Evolutionary conservation across 2,797 vertebrate genomes (phyloP), one percentile per base, ranked within the genome.

Genomic region (Salmo trutta): DNA sequence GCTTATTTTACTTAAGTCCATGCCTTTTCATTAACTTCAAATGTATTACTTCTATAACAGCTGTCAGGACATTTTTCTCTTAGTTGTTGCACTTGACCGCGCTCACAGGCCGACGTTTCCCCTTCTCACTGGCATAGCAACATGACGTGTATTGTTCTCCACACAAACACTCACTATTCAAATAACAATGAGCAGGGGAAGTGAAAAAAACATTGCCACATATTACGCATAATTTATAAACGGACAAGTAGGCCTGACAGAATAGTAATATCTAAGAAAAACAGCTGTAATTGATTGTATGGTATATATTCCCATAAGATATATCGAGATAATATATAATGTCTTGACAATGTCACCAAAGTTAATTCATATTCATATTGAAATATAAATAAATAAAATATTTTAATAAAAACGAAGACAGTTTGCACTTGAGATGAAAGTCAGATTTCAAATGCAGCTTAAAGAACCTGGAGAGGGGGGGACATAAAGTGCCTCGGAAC

Each of bases 141-240:
- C 77, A 83, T 83, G 75, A 81, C 73, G 83, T 88, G 81, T 84
- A 93, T 92, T 93, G 91, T 92, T 92, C 89, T 85, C 81, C 83
- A 85, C 73, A 90, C 87, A 91, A 91, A 89, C 15, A 41, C 81
- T 73, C 33, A 75, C 74, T 86, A 87, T 84, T 36, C 80, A 90
- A 92, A 91, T 92, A 92, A 91, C 85, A 85, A 81, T 77, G 29
- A 27, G 19, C 84, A 89, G 90, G 91, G 93, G 93, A 94, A 94
- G 91, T 94, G 89, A 89, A 90, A 90, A 67, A 70, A 12, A 76
- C 69, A 62, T 86, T 81, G 83, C 73, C 27, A 19, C 53, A 36
- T 36, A 62, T 72, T 74, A 27, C 73, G 31, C 14, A 12, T 31
- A 74, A 83, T 14, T 73, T 76, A 52, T 14, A 62, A 17, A 68